These are phyloP conservation scores for Rhinolophus ferrumequinum DNA, from an alignment of 2,113 vertebrate genomes.

Conservation along the genomic window DNA sequence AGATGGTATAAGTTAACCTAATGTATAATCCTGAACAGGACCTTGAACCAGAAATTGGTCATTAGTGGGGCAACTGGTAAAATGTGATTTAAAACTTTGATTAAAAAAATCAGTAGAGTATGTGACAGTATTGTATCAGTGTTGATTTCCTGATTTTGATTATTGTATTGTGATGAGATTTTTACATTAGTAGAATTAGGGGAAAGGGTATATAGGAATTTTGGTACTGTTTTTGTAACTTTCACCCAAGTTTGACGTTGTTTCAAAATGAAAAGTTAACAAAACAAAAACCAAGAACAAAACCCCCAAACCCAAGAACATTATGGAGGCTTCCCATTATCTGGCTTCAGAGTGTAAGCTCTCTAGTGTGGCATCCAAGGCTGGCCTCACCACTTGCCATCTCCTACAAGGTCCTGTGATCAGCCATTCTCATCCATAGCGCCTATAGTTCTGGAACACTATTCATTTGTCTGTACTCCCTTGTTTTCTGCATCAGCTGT, in stretches of 20 bases:
- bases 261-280: neutral
- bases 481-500: neutral
- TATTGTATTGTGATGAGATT: neutral
- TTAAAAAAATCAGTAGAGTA: neutral
- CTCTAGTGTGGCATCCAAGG: neutral
- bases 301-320: neutral
- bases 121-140: neutral
- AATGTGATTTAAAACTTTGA: neutral
- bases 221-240: constrained; percentile 6
- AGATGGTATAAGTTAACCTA: neutral
- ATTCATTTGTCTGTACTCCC: neutral
- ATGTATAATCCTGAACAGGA: neutral
- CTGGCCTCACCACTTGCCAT: fast-evolving
- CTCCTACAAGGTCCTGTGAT: neutral
- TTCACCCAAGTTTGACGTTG: neutral
- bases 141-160: constrained; percentile 10
- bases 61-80: neutral
- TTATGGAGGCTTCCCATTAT: neutral
- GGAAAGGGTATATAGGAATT: neutral
- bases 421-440: neutral
- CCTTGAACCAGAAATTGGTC: neutral
- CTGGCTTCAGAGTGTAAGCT: neutral
- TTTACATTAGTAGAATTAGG: constrained; percentile 12
- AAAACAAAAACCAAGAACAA: neutral
- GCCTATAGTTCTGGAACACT: neutral